A percentile compares a stretch with the other conserved stretches of the same genome.
Evolutionary conservation across 2,797 vertebrate species (phyloP).

Genomic region (Sebastes taczanowskii): DNA sequence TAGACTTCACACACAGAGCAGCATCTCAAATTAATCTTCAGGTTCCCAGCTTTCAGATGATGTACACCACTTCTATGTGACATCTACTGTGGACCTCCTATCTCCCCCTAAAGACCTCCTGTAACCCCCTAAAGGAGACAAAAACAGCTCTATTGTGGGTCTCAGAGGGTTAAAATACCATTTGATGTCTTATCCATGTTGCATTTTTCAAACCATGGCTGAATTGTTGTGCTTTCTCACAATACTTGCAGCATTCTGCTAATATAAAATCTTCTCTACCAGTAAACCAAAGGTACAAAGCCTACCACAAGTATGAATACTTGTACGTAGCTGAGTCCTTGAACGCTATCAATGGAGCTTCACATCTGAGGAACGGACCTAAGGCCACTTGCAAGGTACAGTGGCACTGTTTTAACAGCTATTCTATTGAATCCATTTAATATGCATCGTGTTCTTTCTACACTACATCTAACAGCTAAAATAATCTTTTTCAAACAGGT

Average conservation of each 20-base stretch:
- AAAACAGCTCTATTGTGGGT: too few relatives aligned
- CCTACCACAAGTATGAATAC: conserved; percentile 87
- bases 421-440: background rate
- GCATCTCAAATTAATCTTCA: too few relatives aligned
- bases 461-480: background rate
- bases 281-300: conserved; percentile 87
- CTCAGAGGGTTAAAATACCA: background rate
- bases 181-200: background rate
- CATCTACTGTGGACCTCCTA: too few relatives aligned
- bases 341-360: conserved; percentile 80
- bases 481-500: conserved; percentile 77
- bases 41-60: too few relatives aligned
- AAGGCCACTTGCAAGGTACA: conserved; percentile 55
- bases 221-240: background rate
- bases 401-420: background rate
- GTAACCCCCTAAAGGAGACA: too few relatives aligned
- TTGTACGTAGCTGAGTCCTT: conserved; percentile 86
- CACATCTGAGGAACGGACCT: conserved; percentile 65
- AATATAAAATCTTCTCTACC: conserved; percentile 52
- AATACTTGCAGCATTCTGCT: background rate
- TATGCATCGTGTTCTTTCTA: background rate
- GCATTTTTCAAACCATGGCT: background rate
- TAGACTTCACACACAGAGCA: too few relatives aligned
- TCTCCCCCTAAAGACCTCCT: too few relatives aligned
- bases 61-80: too few relatives aligned